Evolutionary conservation across 1,140 invertebrate species (phyloP), one percentile per base, ranked within the genome.

Genomic region (Drosophila serrata): DNA sequence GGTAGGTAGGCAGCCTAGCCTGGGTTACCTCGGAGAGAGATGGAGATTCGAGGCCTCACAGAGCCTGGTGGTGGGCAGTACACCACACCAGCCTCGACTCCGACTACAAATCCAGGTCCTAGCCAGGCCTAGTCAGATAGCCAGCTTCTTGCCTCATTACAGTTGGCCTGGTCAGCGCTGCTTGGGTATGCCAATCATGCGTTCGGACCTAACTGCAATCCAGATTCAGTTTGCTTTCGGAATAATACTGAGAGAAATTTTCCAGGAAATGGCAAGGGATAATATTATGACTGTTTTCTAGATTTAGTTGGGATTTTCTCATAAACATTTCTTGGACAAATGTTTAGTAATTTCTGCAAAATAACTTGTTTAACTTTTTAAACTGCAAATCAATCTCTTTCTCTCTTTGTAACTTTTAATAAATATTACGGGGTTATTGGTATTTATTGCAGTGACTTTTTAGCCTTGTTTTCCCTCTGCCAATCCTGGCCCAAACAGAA

Each of bases 111-210:
- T 27, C 37, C n/a, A 19, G 40, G 22, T 45, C 33, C 43, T 8
- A 43, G 42, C 17, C 55, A n/a, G 40, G 62, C 56, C n/a, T n/a
- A n/a, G n/a, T n/a, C 43, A 67, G 51, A 22, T 39, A 42, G 62
- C 24, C 37, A 35, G 60, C 42, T 51, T 29, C 35, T 49, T 49
- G 58, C 56, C 75, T 70, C 68, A 79, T 79, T 79, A 79, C 53
- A 55, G 46, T 68, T 65, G 58, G 69, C 69, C 69, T 59, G 73
- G 72, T 74, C 69, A 74, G 72, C 45, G 29, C 51, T 62, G 61
- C 33, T 55, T 29, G 53, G 53, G 73, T 68, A 76, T 80, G 87
- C 82, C 87, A 90, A 88, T 88, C 85, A 88, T 88, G 85, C 67
- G 78, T 73, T 68, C 12, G 24, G 33, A 37, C 43, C 37, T 42